Conservation (phyloP, 2,113 vertebrate species). For the Theropithecus gelada region DNA sequence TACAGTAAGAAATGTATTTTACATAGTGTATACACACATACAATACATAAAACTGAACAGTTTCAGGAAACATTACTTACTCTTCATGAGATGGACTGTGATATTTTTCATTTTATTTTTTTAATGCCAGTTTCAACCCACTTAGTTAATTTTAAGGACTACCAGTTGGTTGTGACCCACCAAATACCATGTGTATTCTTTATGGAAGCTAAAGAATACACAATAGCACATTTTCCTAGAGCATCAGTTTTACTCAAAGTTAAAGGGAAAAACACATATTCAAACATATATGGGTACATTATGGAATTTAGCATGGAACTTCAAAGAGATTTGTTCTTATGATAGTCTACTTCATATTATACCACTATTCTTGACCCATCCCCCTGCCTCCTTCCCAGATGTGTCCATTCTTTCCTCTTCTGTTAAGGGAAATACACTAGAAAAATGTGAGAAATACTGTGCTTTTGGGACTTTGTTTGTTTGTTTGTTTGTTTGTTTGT, state of each 20-base stretch:
- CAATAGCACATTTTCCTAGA: neutral
- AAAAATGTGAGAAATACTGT: neutral
- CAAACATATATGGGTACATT: neutral
- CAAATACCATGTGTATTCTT: too few species aligned
- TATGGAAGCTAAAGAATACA: neutral
- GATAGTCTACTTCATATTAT: neutral
- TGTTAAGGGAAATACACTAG: neutral
- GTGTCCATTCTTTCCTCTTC: neutral
- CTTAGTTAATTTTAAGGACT: slow-evolving; percentile 23
- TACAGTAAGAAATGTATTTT: slow-evolving; percentile 28
- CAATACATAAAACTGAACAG: neutral
- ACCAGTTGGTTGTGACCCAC: neutral
- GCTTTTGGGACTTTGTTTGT: neutral
- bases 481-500: too few species aligned
- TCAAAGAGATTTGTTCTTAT: slow-evolving; percentile 13
- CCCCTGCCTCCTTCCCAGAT: neutral
- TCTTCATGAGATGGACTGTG: neutral
- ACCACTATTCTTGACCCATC: neutral
- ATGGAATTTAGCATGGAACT: neutral
- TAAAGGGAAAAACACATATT: slow-evolving; percentile 1
- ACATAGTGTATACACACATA: neutral
- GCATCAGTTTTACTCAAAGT: neutral
- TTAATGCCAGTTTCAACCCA: neutral
- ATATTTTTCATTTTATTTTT: slow-evolving; percentile 10
- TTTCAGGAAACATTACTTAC: neutral